These are phyloP conservation scores for Chloropsis cyanopogon DNA, from an alignment of 2,113 vertebrate genomes.

Conservation along the genomic window DNA sequence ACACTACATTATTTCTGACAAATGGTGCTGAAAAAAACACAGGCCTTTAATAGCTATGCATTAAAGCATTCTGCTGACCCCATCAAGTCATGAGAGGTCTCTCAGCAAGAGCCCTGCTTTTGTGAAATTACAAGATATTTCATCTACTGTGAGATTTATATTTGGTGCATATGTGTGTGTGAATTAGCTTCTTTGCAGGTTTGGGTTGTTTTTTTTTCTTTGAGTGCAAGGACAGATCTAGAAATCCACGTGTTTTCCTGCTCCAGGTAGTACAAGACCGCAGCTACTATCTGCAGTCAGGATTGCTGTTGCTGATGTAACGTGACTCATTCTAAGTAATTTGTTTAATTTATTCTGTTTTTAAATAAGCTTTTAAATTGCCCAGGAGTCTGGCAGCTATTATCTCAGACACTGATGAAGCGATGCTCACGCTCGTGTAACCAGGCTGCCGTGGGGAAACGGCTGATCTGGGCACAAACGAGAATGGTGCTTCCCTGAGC, in stretches of 20 bases:
- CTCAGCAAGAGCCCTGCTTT: not conserved
- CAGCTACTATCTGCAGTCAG: not conserved
- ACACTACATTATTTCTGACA: conserved; percentile 24
- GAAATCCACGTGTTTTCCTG: not conserved
- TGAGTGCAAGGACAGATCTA: not conserved
- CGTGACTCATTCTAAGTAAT: not conserved
- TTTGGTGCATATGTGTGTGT: not conserved
- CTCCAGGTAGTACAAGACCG: not conserved
- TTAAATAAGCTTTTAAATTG: conserved; percentile 14
- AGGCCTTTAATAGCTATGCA: not conserved
- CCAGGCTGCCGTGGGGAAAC: fast-evolving
- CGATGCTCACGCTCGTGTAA: fast-evolving
- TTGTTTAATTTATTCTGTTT: conserved; percentile 15
- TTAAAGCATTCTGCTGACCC: not conserved
- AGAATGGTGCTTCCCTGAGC: fast-evolving
- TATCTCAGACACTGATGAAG: not conserved
- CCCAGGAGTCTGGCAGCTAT: not conserved
- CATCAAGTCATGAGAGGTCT: not conserved
- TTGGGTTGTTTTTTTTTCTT: not conserved
- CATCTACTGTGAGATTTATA: not conserved
- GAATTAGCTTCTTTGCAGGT: not conserved
- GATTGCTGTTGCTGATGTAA: not conserved
- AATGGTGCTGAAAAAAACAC: not conserved
- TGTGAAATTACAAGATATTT: not conserved
- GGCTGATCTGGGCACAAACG: not conserved